Percentiles rank a stretch among this genome's conserved stretches.
Conservation (phyloP, 2,888 invertebrate genomes). For the Microplitis manilae region DNA sequence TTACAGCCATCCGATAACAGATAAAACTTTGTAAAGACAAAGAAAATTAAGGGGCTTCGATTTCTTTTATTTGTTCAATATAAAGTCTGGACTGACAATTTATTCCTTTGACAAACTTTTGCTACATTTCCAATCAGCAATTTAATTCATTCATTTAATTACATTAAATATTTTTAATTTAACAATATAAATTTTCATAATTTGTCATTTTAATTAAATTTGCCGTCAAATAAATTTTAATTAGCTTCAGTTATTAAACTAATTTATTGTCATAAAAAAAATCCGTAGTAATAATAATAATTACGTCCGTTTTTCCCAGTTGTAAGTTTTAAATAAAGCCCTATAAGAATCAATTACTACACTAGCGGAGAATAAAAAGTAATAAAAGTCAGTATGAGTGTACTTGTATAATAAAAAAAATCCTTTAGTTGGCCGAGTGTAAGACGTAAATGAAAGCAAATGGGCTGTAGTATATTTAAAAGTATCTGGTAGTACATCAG, state of each 20-base stretch:
- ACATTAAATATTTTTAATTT: too few species aligned
- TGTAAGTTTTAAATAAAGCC: background rate
- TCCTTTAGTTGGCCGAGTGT: background rate
- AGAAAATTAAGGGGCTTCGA: background rate
- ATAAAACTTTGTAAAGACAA: background rate
- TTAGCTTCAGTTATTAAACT: too few species aligned
- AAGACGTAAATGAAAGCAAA: constrained; percentile 41
- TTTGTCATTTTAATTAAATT: too few species aligned
- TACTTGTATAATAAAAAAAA: constrained; percentile 7
- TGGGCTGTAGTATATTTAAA: constrained; percentile 5
- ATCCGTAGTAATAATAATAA: background rate
- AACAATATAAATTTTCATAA: too few species aligned
- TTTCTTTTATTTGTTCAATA: background rate
- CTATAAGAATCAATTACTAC: background rate
- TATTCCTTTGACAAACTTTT: background rate
- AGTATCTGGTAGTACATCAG: constrained; percentile 17
- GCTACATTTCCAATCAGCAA: background rate
- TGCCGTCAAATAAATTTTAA: too few species aligned
- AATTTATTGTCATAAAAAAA: background rate
- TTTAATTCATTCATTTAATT: too few species aligned
- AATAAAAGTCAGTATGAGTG: background rate
- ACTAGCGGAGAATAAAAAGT: background rate
- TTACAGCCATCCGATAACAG: background rate
- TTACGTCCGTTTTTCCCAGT: background rate
- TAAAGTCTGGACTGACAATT: background rate